Conservation (phyloP, 2,888 invertebrate genomes). For the Temnothorax rugatulus region DNA sequence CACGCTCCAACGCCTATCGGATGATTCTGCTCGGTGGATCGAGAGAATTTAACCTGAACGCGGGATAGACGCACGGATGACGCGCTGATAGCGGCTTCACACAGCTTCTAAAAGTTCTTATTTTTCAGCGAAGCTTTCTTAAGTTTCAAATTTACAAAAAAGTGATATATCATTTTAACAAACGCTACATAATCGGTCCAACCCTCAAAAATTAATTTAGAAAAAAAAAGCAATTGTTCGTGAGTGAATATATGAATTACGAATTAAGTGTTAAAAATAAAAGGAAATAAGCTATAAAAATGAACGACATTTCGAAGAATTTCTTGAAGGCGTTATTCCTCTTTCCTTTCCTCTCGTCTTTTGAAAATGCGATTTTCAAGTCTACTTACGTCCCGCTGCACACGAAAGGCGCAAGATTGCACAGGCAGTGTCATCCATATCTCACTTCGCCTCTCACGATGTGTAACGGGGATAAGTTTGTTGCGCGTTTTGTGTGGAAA, state of each 20-base stretch:
- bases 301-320: slow-evolving; percentile 2
- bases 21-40: slow-evolving; percentile 67
- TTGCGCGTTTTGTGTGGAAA: slow-evolving; percentile 46
- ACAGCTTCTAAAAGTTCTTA: background rate
- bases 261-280: background rate
- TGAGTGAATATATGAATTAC: background rate
- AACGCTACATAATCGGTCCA: background rate
- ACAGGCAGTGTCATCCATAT: slow-evolving; percentile 39
- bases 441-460: slow-evolving; percentile 28
- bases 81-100: slow-evolving; percentile 13
- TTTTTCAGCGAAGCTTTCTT: slow-evolving; percentile 13
- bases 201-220: background rate
- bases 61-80: slow-evolving; percentile 25
- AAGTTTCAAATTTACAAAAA: slow-evolving; percentile 1
- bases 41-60: slow-evolving; percentile 66
- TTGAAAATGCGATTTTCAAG: slow-evolving; percentile 43
- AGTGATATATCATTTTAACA: background rate
- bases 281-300: slow-evolving; percentile 11
- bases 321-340: background rate
- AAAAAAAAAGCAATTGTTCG: background rate
- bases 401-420: slow-evolving; percentile 41
- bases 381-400: slow-evolving; percentile 43
- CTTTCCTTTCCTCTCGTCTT: slow-evolving; percentile 25
- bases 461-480: slow-evolving; percentile 46
- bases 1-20: slow-evolving; percentile 59